Evolutionary conservation across 2,888 invertebrate genomes (phyloP).

Genomic region (Mantis religiosa): DNA sequence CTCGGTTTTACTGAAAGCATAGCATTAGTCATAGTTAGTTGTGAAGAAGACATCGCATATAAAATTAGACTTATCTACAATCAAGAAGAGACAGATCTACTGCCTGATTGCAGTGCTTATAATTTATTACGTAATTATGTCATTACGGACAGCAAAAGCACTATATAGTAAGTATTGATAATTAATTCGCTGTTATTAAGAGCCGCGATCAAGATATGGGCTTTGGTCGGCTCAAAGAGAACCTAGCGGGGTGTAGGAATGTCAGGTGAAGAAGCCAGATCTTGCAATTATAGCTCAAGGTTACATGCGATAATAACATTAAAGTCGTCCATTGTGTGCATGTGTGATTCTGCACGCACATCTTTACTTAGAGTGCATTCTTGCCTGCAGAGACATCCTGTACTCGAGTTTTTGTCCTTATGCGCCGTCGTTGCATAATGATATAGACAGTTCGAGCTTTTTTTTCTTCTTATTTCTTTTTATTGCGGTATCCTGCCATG

Average conservation of each 20-base stretch:
- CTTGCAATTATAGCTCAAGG: slow-evolving; percentile 14
- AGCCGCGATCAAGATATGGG: neutral
- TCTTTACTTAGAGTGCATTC: neutral
- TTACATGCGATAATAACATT: slow-evolving; percentile 21
- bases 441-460: neutral
- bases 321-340: neutral
- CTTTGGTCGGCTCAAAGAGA: neutral
- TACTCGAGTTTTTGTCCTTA: neutral
- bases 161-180: neutral
- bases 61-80: neutral
- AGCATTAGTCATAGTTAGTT: neutral
- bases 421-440: neutral
- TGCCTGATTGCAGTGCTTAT: neutral
- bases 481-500: neutral
- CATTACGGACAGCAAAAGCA: neutral
- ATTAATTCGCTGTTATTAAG: neutral
- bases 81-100: neutral
- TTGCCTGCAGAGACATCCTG: neutral
- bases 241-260: neutral
- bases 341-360: neutral
- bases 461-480: neutral
- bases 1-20: neutral
- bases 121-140: neutral
- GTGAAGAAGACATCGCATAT: neutral
- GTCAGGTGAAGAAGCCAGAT: neutral